Evolutionary conservation across 1,140 invertebrate genomes (phyloP).

Genomic region (Nymphalis io): DNA sequence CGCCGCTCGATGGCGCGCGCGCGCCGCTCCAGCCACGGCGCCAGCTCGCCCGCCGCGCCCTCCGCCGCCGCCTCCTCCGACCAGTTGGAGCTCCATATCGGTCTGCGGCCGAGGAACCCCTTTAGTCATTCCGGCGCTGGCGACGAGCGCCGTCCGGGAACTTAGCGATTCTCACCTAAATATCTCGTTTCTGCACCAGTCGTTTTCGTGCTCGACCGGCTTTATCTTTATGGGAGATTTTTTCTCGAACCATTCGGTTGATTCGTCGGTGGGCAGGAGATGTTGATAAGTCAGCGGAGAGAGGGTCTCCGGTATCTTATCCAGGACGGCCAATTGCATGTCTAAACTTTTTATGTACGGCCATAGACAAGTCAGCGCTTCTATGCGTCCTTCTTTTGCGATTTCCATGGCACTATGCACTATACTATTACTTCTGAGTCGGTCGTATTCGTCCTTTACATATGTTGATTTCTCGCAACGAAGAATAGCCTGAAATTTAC

Average conservation of each 20-base stretch:
- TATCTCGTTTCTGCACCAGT: slow-evolving; percentile 85
- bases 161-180: slow-evolving; percentile 80
- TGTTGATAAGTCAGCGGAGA: slow-evolving; percentile 85
- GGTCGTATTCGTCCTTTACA: slow-evolving; percentile 82
- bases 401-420: slow-evolving; percentile 79
- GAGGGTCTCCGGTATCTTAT: slow-evolving; percentile 89
- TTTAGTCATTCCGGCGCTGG: no score
- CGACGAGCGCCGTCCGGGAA: no score
- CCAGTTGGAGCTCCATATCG: slow-evolving; percentile 77
- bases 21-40: neutral
- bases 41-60: neutral
- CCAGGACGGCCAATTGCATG: slow-evolving; percentile 87
- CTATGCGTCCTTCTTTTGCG: slow-evolving; percentile 84
- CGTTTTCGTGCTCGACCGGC: slow-evolving; percentile 79
- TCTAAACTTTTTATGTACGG: slow-evolving; percentile 79
- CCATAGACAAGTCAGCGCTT: slow-evolving; percentile 88
- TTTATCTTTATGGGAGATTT: slow-evolving; percentile 77
- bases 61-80: slow-evolving; percentile 47
- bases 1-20: neutral
- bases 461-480: slow-evolving; percentile 77
- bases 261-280: slow-evolving; percentile 81
- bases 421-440: slow-evolving; percentile 70
- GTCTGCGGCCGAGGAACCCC: slow-evolving; percentile 49
- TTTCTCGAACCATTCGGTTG: slow-evolving; percentile 73
- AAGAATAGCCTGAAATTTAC: slow-evolving; percentile 65